Base-by-base conservation (phyloP, 1,140 invertebrate species). In the Phocides pigmalion region DNA sequence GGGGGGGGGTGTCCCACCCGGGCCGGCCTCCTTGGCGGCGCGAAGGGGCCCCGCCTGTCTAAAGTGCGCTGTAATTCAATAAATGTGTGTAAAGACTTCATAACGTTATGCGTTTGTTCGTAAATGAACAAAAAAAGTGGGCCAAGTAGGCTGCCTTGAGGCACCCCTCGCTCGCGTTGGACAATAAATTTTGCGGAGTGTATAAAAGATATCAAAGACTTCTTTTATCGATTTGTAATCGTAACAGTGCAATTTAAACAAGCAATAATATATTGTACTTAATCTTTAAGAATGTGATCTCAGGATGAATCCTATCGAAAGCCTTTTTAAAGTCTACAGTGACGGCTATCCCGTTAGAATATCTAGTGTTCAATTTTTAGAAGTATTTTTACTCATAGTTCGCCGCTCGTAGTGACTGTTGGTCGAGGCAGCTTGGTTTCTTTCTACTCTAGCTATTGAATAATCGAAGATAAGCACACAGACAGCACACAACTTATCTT, bases 241-340 rank as follows among this genome's bases (percentile, higher is more conserved):
- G 75, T 82, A 80, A 83, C 76, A 87, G 87, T 90, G 87, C 86
- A 89, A 89, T 89, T 87, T 82, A 81, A 89, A 87, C 81, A 88
- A 72, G 86, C 87, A 89, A 90, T 89, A 87, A 89, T 90, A 87
- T 79, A 84, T 85, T 84, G 83, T 88, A 87, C 83, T 87, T 89
- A 89, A 87, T 84, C 68, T 85, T 74, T 90, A 89, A 89, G 87
- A 81, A 87, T 69, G 84, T 90, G 87, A 90, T 90, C 87, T 90
- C 87, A 90, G 86, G 82, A 87, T 76, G 84, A 86, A 89, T 85
- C 81, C 81, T 86, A 83, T 84, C 79, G 74, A 85, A 87, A 80
- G 83, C 84, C 84, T 89, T 87, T 76, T 76, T 68, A 74, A 79
- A 79, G 76, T 87, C 76, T 74, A 76, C 77, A 73, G 71, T 75